Conservation (phyloP, 2,888 invertebrate species). For the Pegoplata infirma region DNA sequence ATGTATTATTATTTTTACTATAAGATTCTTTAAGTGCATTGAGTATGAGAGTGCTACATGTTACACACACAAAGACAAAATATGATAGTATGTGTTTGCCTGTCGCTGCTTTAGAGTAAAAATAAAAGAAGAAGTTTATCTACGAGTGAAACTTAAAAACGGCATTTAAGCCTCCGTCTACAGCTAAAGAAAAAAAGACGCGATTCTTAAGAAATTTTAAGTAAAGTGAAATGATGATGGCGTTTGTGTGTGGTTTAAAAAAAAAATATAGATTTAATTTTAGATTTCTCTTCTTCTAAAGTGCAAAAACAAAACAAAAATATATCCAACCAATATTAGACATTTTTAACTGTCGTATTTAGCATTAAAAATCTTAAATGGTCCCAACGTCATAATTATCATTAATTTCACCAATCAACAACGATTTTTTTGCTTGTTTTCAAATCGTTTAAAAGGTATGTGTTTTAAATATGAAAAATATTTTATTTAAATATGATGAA, state of each 20-base stretch:
- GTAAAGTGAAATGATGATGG: not conserved
- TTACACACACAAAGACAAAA: too few relatives aligned
- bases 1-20: too few relatives aligned
- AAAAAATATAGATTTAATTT: too few relatives aligned
- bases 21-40: too few relatives aligned
- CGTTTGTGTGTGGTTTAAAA: not conserved
- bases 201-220: slow-evolving; percentile 18
- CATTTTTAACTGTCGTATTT: too few relatives aligned
- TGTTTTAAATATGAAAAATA: too few relatives aligned
- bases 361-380: not conserved
- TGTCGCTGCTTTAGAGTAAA: too few relatives aligned
- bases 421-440: not conserved
- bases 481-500: too few relatives aligned
- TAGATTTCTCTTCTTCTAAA: slow-evolving; percentile 32
- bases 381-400: not conserved
- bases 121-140: not conserved
- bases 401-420: not conserved
- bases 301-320: not conserved
- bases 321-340: not conserved
- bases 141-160: not conserved
- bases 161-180: not conserved
- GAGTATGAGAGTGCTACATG: too few relatives aligned
- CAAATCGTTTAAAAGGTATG: not conserved
- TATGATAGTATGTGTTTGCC: too few relatives aligned
- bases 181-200: not conserved